Base-by-base conservation (phyloP, 1,140 invertebrate genomes). In the Papilio aristodemus region DNA sequence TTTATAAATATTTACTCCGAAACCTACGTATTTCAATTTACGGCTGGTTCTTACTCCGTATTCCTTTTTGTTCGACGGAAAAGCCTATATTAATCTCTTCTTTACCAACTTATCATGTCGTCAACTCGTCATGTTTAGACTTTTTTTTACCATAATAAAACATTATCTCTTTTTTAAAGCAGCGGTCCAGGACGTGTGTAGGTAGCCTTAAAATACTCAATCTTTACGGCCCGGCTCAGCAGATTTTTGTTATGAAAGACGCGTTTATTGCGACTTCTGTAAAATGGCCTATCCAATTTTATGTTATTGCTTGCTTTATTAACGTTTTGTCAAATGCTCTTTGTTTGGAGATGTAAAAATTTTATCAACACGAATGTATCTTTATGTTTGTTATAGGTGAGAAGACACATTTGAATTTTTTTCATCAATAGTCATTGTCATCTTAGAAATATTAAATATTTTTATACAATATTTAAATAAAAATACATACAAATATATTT, bases 221-320 rank as follows among this genome's bases (percentile, higher is more conserved):
- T 17, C 6, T 60, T 60, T 38, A 60, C 58, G 58, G 17, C 58
- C 19, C 58, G 58, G 27, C 58, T 60, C 58, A 60, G 58, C 58
- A 38, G 58, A 60, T 37, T 60, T 60, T 60, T 38, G 58, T 60
- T 62, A 62, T 62, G 59, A 62, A 62, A 37, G 27, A 62, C 14
- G 59, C 36, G 59, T 62, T 62, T 62, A 62, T 38, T 37, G 59
- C 59, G 59, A 62, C 59, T 62, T 62, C 59, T 62, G 59, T 62
- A 62, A 62, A 62, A 62, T 38, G 32, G 59, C 17, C 32, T 19
- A 32, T 62, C 59, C 59, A 38, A 62, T 62, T 62, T 62, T 62
- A 62, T 62, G 38, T 62, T 38, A 36, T 37, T 62, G 32, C 59
- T 38, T 37, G 14, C 32, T 37, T 62, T 62, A 62, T 62, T 37